Percentiles rank a stretch among this genome's conserved stretches.
These are phyloP conservation scores for Diplolepis rosae DNA, from an alignment of 2,888 invertebrate species.

Conservation along the genomic window DNA sequence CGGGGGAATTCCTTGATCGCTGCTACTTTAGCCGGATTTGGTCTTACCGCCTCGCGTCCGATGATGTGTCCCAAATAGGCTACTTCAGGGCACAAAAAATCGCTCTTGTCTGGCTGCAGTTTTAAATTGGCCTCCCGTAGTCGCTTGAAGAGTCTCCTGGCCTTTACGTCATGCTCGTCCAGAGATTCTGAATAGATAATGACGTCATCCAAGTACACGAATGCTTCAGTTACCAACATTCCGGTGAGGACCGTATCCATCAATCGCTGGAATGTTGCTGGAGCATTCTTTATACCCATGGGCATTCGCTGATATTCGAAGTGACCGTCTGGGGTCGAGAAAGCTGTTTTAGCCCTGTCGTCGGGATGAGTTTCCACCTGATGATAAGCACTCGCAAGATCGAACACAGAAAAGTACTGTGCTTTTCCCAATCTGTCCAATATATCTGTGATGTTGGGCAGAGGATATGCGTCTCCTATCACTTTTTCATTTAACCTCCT, in stretches of 20 bases:
- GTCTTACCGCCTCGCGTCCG: background rate
- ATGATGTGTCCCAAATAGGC: background rate
- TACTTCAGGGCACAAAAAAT: background rate
- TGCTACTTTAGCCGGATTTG: background rate
- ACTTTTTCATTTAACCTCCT: no score
- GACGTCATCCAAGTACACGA: background rate
- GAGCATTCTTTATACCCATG: background rate
- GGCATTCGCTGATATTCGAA: background rate
- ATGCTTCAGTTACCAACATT: background rate
- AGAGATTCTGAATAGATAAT: background rate
- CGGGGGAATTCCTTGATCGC: background rate
- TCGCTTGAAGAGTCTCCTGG: background rate
- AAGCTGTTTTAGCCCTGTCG: background rate
- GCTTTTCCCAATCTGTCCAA: background rate
- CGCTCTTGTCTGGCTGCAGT: background rate
- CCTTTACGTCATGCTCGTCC: background rate
- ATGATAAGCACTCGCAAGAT: background rate
- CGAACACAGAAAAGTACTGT: background rate
- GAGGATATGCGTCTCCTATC: no score
- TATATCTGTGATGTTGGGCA: no score
- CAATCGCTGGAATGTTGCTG: background rate
- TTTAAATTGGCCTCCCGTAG: background rate
- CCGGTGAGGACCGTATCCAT: background rate
- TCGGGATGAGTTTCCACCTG: background rate
- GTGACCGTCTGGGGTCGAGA: background rate